Percentiles rank a stretch among this genome's conserved stretches.
Evolutionary conservation across 2,113 vertebrate genomes (phyloP).

Genomic region (Perca schrenkii): DNA sequence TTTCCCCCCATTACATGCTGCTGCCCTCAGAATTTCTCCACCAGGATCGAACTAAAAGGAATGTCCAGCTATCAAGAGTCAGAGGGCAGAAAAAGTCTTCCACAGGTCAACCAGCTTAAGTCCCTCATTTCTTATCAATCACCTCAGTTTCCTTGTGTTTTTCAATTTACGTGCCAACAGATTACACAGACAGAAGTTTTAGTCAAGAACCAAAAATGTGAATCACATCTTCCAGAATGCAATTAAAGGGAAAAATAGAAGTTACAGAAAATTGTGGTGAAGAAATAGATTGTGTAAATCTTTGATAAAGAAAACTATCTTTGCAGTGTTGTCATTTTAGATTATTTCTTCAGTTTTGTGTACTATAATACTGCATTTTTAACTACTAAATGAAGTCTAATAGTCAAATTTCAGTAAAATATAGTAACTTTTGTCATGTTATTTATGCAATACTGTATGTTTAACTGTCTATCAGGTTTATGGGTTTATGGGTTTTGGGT

Average conservation of each 20-base stretch:
- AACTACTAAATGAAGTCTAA: no score
- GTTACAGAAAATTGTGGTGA: background rate
- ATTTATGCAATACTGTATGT: background rate
- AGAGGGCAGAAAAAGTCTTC: conserved; percentile 27
- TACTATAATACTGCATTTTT: no score
- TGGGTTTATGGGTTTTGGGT: background rate
- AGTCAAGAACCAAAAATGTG: background rate
- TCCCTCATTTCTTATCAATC: conserved; percentile 17
- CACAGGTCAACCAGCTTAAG: conserved; percentile 26
- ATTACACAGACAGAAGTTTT: background rate
- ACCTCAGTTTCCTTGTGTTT: conserved; percentile 17
- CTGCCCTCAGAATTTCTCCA: conserved; percentile 17
- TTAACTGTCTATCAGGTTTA: background rate
- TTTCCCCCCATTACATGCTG: background rate
- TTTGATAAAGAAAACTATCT: no score
- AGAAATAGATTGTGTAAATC: background rate
- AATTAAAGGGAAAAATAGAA: background rate
- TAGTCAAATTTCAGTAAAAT: no score
- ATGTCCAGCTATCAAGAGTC: conserved; percentile 6
- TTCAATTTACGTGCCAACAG: background rate
- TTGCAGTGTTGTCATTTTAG: no score
- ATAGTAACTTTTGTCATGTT: no score
- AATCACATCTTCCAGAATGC: background rate
- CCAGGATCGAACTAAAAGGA: background rate
- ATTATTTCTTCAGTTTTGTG: no score